A percentile compares a stretch with the other conserved stretches of the same genome.
These are phyloP conservation scores for Rhipidura dahli DNA, from an alignment of 2,113 vertebrate species.

Conservation along the genomic window DNA sequence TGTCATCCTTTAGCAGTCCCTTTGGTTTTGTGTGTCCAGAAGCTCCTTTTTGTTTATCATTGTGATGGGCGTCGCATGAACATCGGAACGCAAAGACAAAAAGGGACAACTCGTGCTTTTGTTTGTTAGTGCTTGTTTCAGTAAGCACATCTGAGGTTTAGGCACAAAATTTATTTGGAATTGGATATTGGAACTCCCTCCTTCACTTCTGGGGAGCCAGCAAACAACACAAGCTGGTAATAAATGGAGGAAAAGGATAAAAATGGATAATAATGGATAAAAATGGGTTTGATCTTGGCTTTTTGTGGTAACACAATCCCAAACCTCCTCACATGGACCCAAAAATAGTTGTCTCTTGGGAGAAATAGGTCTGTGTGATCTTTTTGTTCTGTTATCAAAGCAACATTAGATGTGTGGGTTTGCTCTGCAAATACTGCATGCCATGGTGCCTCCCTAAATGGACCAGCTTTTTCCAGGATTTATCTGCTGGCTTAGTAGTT, in stretches of 20 bases:
- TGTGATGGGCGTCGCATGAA: not conserved
- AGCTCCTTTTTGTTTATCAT: conserved; percentile 17
- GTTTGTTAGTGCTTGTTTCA: not conserved
- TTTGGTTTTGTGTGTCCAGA: conserved; percentile 1
- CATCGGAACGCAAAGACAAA: not conserved
- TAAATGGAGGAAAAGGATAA: not conserved
- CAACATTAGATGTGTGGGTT: not conserved
- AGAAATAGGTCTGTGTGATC: not conserved
- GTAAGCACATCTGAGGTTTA: not conserved
- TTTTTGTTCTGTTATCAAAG: not conserved
- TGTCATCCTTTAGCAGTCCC: not conserved
- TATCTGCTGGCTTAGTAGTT: not conserved
- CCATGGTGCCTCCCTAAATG: not conserved
- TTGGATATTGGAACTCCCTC: not conserved
- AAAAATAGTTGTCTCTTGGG: not conserved
- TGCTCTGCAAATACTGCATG: not conserved
- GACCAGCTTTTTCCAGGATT: not conserved
- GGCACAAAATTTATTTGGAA: not conserved
- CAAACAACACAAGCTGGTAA: not conserved
- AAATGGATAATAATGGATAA: not conserved
- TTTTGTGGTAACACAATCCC: not conserved
- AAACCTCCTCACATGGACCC: not conserved
- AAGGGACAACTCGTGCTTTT: not conserved
- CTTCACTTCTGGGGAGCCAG: not conserved
- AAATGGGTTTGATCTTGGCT: not conserved